Base-by-base conservation (phyloP, 2,797 vertebrate species). In the Cryptoblepharus egeriae region DNA sequence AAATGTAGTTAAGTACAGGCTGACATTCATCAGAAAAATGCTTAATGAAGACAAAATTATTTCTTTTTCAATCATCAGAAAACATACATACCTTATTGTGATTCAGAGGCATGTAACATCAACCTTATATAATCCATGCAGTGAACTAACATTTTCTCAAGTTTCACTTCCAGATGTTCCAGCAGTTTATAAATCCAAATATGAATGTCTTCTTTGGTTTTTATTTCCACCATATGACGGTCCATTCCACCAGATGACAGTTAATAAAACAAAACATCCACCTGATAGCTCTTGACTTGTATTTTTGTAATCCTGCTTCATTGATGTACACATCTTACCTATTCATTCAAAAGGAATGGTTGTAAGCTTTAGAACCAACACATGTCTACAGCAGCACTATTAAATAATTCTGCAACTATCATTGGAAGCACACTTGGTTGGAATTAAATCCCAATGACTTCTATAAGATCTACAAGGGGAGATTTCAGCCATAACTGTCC, bases 21-120 rank as follows among this genome's bases (percentile, higher is more conserved):
- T 74, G 10, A 35, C 81, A 82, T 77, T 0, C 0, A 78, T 75
- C 64, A 69, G 0, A 0, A 20, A 0, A 45, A 2, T 0, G 0
- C 2, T 63, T 39, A 4, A 1, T 26, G 42, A 78, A 82, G 75
- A n/a, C 0, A 1, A 80, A 30, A 2, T 22, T 0, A 7, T 18
- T 4, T 42, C 3, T 87, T 81, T 84, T 81, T 28, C 28, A 80
- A 28, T 2, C 2, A 5, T 3, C 12, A 10, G 58, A 20, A 5
- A 2, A 57, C 28, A 85, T 49, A 5, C 70, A 22, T 91, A 92
- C 93, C 92, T 91, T 71, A 68, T 65, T 52, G 24, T 55, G 52
- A 87, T 77, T 55, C 83, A 72, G 58, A 77, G 79, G 42, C 68
- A 30, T 13, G 22, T 4, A 35, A 8, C 15, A 52, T 86, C 72